These are phyloP conservation scores for Andrena bucephala DNA, from an alignment of 2,888 invertebrate genomes.

Conservation along the genomic window DNA sequence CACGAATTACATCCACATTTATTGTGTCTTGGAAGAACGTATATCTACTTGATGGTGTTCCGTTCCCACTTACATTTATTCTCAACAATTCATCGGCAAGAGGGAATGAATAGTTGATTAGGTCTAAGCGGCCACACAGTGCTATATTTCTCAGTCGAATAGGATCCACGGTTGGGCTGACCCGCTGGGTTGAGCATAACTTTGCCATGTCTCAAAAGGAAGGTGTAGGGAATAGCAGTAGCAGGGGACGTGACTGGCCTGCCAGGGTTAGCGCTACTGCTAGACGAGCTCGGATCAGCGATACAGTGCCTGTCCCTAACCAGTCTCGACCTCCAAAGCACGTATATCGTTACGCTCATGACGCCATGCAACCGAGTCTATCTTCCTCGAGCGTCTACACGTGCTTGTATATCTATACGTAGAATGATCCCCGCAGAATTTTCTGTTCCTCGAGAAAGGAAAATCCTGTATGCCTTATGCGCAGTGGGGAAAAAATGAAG, in stretches of 20 bases:
- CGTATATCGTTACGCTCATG: constrained; percentile 77
- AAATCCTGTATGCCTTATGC: constrained; percentile 36
- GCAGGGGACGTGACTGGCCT: constrained; percentile 81
- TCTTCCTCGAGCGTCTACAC: constrained; percentile 63
- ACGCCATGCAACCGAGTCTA: constrained; percentile 70
- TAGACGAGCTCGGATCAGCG: constrained; percentile 81
- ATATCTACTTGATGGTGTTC: not conserved
- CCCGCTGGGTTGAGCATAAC: constrained; percentile 58
- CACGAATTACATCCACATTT: not conserved
- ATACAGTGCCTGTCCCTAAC: constrained; percentile 80
- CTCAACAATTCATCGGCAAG: not conserved
- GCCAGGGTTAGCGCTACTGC: constrained; percentile 79
- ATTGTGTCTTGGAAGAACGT: not conserved
- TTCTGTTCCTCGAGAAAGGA: constrained; percentile 44
- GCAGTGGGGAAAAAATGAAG: constrained; percentile 3
- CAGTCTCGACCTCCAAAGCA: constrained; percentile 68
- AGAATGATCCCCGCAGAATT: constrained; percentile 41
- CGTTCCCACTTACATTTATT: not conserved
- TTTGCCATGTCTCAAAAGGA: constrained; percentile 67
- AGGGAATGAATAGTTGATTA: constrained; percentile 77
- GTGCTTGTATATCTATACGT: constrained; percentile 45
- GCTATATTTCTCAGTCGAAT: constrained; percentile 66
- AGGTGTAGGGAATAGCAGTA: constrained; percentile 75
- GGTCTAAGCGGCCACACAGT: constrained; percentile 73
- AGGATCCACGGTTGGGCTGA: constrained; percentile 69